Evolutionary conservation across 1,140 invertebrate species (phyloP).

Genomic region (Solenopsis invicta): DNA sequence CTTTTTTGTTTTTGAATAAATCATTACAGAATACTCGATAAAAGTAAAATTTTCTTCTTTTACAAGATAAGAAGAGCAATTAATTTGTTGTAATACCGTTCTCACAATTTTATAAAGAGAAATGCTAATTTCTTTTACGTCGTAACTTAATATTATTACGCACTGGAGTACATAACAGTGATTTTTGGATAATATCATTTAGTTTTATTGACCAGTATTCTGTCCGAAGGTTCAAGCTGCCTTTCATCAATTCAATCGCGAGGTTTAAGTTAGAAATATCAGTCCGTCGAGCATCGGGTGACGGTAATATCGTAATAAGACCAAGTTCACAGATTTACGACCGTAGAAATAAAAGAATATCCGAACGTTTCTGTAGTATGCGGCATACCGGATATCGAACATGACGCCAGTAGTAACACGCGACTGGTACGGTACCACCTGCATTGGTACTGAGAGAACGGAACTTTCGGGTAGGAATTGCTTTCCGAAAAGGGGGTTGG

Average conservation of each 20-base stretch:
- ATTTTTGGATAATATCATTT: not conserved
- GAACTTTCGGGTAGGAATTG: slow-evolving; percentile 80
- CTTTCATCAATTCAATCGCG: not conserved
- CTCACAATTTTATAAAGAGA: not conserved
- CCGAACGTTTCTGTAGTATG: slow-evolving; percentile 34
- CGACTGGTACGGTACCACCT: slow-evolving; percentile 86
- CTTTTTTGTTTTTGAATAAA: slow-evolving; percentile 20
- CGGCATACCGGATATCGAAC: slow-evolving; percentile 72
- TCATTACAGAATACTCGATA: not conserved
- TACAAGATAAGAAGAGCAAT: not conserved
- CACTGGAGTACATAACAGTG: too few species aligned
- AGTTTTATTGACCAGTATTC: not conserved
- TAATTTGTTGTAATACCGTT: not conserved
- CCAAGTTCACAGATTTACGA: slow-evolving; percentile 48
- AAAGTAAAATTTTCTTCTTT: slow-evolving; percentile 3
- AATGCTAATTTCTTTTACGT: not conserved
- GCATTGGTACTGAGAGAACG: slow-evolving; percentile 79
- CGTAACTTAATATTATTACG: not conserved
- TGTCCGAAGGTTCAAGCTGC: not conserved
- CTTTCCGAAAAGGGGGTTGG: slow-evolving; percentile 72
- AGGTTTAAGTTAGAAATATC: slow-evolving; percentile 42
- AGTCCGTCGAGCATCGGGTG: not conserved
- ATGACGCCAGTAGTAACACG: slow-evolving; percentile 79
- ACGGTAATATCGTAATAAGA: slow-evolving; percentile 32
- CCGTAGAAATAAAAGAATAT: slow-evolving; percentile 46